Percentiles rank a stretch among this genome's conserved stretches.
phyloP scores from a whole-genome alignment of 2,797 vertebrate species.

The Danio jaintianensis region DNA sequence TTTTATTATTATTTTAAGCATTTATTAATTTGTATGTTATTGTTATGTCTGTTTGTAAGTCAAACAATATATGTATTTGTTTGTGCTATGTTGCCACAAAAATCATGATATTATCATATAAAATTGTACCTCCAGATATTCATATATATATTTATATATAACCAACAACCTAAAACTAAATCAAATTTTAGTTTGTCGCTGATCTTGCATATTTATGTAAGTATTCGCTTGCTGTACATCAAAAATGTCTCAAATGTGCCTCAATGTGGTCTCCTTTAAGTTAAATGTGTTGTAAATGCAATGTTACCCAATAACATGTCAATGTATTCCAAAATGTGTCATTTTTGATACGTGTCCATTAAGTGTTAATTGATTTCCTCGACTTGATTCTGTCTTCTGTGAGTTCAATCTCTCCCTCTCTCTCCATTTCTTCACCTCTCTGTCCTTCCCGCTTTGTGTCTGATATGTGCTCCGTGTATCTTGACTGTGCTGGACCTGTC shows the following conservation, averaged over 20 bases:
- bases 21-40: no score
- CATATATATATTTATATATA: no score
- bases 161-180: no score
- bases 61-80: no score
- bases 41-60: no score
- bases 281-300: not conserved
- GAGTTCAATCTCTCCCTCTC: constrained; percentile 82
- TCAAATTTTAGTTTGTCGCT: no score
- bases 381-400: constrained; percentile 77
- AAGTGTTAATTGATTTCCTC: constrained; percentile 70
- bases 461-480: constrained; percentile 82
- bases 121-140: no score
- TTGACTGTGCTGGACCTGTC: constrained; percentile 81
- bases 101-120: no score
- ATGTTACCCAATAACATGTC: not conserved
- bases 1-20: no score
- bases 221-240: no score
- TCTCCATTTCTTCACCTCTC: constrained; percentile 77
- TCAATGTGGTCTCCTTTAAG: not conserved
- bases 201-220: no score
- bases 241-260: not conserved
- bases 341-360: constrained; percentile 72
- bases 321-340: constrained; percentile 64
- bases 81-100: not conserved
- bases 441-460: constrained; percentile 76